A percentile compares a stretch with the other conserved stretches of the same genome.
phyloP scores from a whole-genome alignment of 1,140 invertebrate species.

The Littorina saxatilis region DNA sequence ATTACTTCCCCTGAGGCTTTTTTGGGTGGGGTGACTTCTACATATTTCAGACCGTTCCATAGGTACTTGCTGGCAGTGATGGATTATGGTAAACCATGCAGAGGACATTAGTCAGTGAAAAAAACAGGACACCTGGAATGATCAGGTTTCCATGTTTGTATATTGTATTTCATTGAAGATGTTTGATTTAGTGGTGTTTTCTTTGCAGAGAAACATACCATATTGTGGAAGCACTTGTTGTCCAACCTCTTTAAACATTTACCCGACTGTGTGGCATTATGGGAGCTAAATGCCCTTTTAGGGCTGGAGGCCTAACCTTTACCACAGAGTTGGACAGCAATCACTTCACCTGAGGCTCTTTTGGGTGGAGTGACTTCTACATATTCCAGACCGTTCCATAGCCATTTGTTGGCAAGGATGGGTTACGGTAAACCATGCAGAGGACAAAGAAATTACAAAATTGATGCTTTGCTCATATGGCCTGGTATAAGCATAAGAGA shows the following conservation, averaged over 20 bases:
- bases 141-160: too few species aligned
- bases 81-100: conserved; percentile 15
- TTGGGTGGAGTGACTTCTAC: conserved; percentile 14
- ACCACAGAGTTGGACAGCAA: too few species aligned
- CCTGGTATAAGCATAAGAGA: too few species aligned
- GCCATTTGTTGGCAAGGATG: background rate
- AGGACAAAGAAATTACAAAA: too few species aligned
- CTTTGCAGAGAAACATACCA: too few species aligned
- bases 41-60: conserved; percentile 18
- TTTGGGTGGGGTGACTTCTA: conserved; percentile 12
- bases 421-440: conserved; percentile 14
- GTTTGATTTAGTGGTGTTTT: too few species aligned
- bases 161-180: too few species aligned
- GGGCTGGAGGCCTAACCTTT: background rate
- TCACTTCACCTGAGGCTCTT: conserved; percentile 18
- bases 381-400: conserved; percentile 20
- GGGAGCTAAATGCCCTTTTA: background rate
- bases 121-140: too few species aligned
- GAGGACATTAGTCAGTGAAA: too few species aligned
- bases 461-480: too few species aligned
- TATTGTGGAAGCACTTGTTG: too few species aligned
- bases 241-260: too few species aligned
- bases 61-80: background rate
- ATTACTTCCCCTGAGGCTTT: background rate
- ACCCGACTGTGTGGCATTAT: background rate